These are phyloP conservation scores for Tillus elongatus DNA, from an alignment of 2,888 invertebrate genomes.

Conservation along the genomic window DNA sequence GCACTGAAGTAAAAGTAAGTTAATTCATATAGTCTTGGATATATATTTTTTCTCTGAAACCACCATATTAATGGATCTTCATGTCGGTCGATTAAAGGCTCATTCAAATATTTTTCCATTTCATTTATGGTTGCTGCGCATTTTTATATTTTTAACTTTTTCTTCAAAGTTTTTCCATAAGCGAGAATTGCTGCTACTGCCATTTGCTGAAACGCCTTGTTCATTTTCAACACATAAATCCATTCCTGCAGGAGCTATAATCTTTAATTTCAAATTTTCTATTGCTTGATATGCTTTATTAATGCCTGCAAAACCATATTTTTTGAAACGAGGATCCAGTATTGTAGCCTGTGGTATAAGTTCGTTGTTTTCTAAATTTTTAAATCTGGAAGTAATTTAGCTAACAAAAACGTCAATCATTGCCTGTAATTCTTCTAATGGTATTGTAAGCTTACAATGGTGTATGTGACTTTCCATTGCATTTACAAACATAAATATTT, in stretches of 20 bases:
- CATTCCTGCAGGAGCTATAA: not conserved
- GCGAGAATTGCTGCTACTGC: no score
- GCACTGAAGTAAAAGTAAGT: no score
- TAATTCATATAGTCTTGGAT: conserved; percentile 3
- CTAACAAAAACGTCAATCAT: no score
- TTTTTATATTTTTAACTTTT: conserved; percentile 2
- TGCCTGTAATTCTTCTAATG: no score
- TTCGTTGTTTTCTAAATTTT: conserved; percentile 4
- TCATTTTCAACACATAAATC: no score
- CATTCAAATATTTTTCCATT: conserved; percentile 6
- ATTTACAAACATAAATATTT: no score
- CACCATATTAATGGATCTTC: conserved; percentile 6
- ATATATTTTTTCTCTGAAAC: conserved; percentile 6
- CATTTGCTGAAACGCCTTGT: no score
- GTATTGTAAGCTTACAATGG: no score
- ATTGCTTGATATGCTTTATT: not conserved
- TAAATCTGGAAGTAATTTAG: conserved; percentile 4
- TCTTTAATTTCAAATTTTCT: not conserved
- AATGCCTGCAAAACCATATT: not conserved
- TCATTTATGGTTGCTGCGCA: not conserved
- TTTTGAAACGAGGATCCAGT: conserved; percentile 6
- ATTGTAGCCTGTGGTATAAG: conserved; percentile 4
- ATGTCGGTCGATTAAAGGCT: not conserved
- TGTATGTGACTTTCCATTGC: no score
- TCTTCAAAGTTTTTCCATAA: conserved; percentile 3